Base-by-base conservation (phyloP, 2,888 invertebrate species). In the Standfussiana lucernea region DNA sequence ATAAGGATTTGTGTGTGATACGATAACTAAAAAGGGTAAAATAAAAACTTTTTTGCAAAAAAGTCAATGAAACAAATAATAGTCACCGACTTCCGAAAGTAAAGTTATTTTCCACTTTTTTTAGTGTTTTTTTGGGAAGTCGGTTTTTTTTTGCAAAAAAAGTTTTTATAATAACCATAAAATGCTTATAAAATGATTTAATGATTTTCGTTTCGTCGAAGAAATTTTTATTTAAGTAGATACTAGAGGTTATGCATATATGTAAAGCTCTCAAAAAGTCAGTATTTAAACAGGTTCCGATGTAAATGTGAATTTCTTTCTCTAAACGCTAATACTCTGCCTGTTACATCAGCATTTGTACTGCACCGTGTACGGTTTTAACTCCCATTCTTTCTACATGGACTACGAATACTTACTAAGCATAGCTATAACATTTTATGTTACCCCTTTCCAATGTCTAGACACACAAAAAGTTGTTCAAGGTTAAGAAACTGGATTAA, bases 401-500 rank as follows among this genome's bases (percentile, higher is more conserved):
- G n/a, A 47, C 37, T 35, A 28, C 11, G 7, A 24, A 37, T 4
- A 32, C 2, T 7, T 40, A 42, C 15, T 28, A 40, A 53, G 42
- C 45, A 45, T 35, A 35, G 24, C 40, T 56, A 71, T 79, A 66
- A 66, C n/a, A 53, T 83, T 70, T 79, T 83, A 79, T 71, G 72
- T 45, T 40, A 61, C 53, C 40, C 42, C 64, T 83, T 79, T 61
- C 37, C 68, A 72, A 84, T 59, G 80, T 80, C 80, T 80, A 79
- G 80, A 84, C 80, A 53, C 35, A 61, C 24, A 72, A 42, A 79
- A 84, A 61, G 0, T 47, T 66, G 45, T 47, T 61, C 84, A 80
- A 79, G 80, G 80, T 84, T 79, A 59, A 47, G 79, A 62, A 68
- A 84, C 66, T 61, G 50, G 72, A 84, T 80, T 61, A 72, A 79